A percentile compares a stretch with the other conserved stretches of the same genome.
phyloP scores from a whole-genome alignment of 2,113 vertebrate genomes.

The Piliocolobus tephrosceles region DNA sequence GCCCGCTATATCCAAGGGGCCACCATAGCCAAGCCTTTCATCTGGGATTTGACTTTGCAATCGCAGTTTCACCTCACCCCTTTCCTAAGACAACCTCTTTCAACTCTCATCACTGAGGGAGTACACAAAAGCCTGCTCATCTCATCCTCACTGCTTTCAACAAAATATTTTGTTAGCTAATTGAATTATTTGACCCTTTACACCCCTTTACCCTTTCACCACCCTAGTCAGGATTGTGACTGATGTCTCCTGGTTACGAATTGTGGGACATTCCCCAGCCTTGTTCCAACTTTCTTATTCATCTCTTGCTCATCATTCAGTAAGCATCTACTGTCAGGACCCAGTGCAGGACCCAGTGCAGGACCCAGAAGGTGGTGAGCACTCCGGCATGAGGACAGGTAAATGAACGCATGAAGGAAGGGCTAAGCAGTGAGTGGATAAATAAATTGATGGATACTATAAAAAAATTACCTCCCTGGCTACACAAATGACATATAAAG shows the following conservation, averaged over 20 bases:
- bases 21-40: neutral
- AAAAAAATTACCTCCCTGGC: neutral
- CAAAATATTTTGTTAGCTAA: neutral
- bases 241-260: neutral
- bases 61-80: neutral
- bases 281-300: neutral
- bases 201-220: neutral
- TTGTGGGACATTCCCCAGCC: neutral
- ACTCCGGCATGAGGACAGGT: neutral
- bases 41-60: neutral
- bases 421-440: neutral
- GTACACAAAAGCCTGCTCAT: neutral
- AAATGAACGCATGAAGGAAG: neutral
- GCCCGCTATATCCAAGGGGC: neutral
- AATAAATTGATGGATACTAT: neutral
- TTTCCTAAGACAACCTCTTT: neutral
- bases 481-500: neutral
- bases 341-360: neutral
- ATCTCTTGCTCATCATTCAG: neutral
- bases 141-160: neutral
- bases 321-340: neutral
- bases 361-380: neutral
- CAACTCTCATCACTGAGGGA: neutral
- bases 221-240: neutral
- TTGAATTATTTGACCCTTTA: neutral